Base-by-base conservation (phyloP, 2,888 invertebrate species). In the Cremastinae sp. region DNA sequence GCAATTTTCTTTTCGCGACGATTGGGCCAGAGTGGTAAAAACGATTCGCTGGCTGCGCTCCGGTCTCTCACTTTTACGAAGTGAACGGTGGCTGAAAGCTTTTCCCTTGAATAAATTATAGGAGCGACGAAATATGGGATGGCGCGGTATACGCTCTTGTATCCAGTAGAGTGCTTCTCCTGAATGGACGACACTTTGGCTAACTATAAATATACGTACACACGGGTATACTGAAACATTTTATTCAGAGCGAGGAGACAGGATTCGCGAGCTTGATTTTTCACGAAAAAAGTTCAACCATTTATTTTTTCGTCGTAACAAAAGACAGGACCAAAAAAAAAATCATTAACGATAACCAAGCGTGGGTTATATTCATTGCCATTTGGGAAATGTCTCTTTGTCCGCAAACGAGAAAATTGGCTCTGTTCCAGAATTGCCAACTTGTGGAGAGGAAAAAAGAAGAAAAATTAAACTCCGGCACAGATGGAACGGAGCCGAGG, bases 41-140 rank as follows among this genome's bases (percentile, higher is more conserved):
- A 68, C 54, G 64, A 66, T 75, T 75, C 12, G 20, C 38, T 41
- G 12, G 34, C 22, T 43, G 14, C 34, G 34, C 28, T 16, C 18
- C 34, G 22, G 51, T 41, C 36, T 59, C 53, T 70, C 51, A 80
- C 78, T 83, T 82, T 83, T 82, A 80, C 83, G 72, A 76, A 82
- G 83, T 80, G 81, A 81, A 77, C 75, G 49, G 53, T 62, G 73
- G 56, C 69, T 79, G 79, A 82, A 78, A 84, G 79, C 79, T 80
- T 81, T 62, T 77, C 62, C 65, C 71, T 74, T 81, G 83, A 83
- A 83, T 83, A 84, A 82, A 80, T 82, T 74, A 83, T 80, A 75
- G 47, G 77, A 58, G 79, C 69, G 66, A 53, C 74, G 68, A 78
- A 75, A 75, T 74, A 78, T 75, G 73, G 75, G 74, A 72, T 68